Conservation (phyloP, 2,888 invertebrate species). For the Pherbina coryleti region DNA sequence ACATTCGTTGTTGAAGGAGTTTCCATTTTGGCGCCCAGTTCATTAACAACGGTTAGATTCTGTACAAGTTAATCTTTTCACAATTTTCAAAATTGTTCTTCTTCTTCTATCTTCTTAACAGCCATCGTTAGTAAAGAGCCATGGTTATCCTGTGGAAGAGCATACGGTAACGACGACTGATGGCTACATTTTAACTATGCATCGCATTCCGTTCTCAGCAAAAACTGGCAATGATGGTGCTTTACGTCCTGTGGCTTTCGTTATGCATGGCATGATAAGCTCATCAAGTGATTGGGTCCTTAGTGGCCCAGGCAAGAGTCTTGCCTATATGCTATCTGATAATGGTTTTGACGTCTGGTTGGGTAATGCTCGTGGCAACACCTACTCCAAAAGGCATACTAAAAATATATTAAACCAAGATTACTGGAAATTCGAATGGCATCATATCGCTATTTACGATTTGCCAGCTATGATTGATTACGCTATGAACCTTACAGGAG, state of each 20-base stretch:
- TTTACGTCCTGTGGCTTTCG: constrained; percentile 54
- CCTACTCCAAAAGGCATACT: constrained; percentile 72
- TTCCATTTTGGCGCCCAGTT: too few species aligned
- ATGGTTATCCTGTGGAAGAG: constrained; percentile 65
- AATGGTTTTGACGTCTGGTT: constrained; percentile 60
- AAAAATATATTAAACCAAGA: constrained; percentile 59
- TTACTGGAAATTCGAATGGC: constrained; percentile 76
- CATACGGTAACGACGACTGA: constrained; percentile 73
- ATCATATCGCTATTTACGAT: constrained; percentile 90
- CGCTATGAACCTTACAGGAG: constrained; percentile 63
- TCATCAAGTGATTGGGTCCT: constrained; percentile 63
- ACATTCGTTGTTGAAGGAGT: too few species aligned
- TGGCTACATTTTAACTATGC: constrained; percentile 61
- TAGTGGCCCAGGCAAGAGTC: constrained; percentile 52
- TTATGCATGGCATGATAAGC: constrained; percentile 61
- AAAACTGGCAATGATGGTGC: constrained; percentile 41
- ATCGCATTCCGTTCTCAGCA: constrained; percentile 60
- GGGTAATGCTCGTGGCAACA: constrained; percentile 82
- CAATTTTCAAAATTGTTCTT: too few species aligned
- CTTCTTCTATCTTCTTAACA: not conserved
- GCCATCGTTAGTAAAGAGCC: constrained; percentile 4
- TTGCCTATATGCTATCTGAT: constrained; percentile 59
- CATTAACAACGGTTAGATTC: too few species aligned
- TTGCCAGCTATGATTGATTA: constrained; percentile 87
- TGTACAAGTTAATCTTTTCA: too few species aligned